These are phyloP conservation scores for Nycteola revayana DNA, from an alignment of 2,888 invertebrate genomes.

Conservation along the genomic window DNA sequence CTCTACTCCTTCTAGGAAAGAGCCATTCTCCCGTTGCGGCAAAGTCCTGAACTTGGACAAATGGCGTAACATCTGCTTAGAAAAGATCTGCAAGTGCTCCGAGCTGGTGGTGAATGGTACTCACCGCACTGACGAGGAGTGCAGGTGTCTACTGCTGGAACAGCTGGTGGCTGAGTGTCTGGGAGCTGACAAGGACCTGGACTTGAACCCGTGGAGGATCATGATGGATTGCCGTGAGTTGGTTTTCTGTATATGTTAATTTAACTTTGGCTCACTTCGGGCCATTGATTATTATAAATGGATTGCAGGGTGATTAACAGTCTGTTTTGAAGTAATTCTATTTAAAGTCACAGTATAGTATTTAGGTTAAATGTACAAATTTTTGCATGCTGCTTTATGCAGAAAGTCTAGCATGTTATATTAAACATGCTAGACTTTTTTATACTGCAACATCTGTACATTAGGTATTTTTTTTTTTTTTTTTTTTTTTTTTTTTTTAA, in stretches of 20 bases:
- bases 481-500: too few species aligned
- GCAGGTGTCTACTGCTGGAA: slow-evolving; percentile 87
- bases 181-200: slow-evolving; percentile 82
- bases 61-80: slow-evolving; percentile 87
- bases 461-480: too few species aligned
- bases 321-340: too few species aligned
- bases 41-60: slow-evolving; percentile 84
- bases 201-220: slow-evolving; percentile 87
- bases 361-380: too few species aligned
- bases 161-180: slow-evolving; percentile 88
- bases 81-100: slow-evolving; percentile 88
- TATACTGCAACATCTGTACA: too few species aligned
- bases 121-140: slow-evolving; percentile 60
- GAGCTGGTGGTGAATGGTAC: slow-evolving; percentile 74
- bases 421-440: too few species aligned
- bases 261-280: too few species aligned
- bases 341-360: too few species aligned
- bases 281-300: too few species aligned
- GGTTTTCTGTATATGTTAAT: neutral
- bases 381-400: too few species aligned
- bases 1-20: slow-evolving; percentile 64
- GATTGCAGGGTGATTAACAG: too few species aligned
- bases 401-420: too few species aligned
- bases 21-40: slow-evolving; percentile 85
- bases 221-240: slow-evolving; percentile 87